Base-by-base conservation (phyloP, 2,888 invertebrate genomes). In the Crossocerus cetratus region DNA sequence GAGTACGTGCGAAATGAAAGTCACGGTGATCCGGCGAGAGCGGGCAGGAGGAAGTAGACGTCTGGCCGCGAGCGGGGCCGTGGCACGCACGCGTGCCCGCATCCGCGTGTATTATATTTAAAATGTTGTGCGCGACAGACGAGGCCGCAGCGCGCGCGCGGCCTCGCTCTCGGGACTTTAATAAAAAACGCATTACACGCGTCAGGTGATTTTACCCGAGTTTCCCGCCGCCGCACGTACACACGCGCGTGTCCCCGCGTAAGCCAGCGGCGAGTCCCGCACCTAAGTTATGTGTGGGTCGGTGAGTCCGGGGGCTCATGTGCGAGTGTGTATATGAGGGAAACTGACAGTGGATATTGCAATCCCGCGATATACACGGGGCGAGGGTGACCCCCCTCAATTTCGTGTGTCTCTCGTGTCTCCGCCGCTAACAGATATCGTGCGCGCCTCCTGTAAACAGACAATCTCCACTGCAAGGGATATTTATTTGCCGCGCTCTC, bases 141-240 rank as follows among this genome's bases (percentile, higher is more conserved):
- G 43, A 22, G 43, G 58, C 45, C 45, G 13, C 18, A 14, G 54
- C 16, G 60, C 32, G 22, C 44, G n/a, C n/a, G 61, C 69, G 32
- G 63, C 20, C 56, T 49, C 66, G 59, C 18, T 53, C 58, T 73
- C 67, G 77, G 73, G 82, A 81, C 76, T 87, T 86, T 87, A 86
- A 86, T 86, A 86, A 86, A 87, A 87, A 87, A 83, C 86, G 86
- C 86, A 86, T 86, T 86, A 86, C 86, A 86, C 87, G 86, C 86
- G 85, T 86, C 86, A 86, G 80, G 79, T 87, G 85, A 87, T 85
- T 86, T 86, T 86, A 82, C 68, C 76, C 81, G 77, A 82, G 82
- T 79, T 81, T 83, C 81, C 80, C 84, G 81, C 74, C 74, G 76
- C 79, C 73, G 71, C 74, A 65, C 64, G 73, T 77, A 72, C 76